A percentile compares a stretch with the other conserved stretches of the same genome.
These are phyloP conservation scores for Pleuronectes platessa DNA, from an alignment of 2,113 vertebrate genomes.

Conservation along the genomic window DNA sequence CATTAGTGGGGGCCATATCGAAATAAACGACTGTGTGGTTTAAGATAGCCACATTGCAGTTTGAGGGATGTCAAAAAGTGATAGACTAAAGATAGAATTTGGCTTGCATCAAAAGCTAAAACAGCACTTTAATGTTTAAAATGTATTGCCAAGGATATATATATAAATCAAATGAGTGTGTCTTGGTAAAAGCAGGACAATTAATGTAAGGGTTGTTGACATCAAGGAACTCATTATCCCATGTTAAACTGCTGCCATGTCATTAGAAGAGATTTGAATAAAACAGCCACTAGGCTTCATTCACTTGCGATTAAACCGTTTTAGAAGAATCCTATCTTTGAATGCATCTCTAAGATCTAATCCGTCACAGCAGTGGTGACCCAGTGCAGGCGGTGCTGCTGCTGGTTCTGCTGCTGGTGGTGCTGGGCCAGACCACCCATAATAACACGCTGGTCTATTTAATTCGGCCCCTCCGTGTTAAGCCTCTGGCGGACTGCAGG, in stretches of 20 bases:
- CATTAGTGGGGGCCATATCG: too few species aligned
- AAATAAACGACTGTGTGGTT: not conserved
- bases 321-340: too few species aligned
- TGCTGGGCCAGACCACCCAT: slow-evolving; percentile 25
- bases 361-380: not conserved
- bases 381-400: slow-evolving; percentile 15
- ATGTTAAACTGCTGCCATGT: not conserved
- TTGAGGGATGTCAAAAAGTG: too few species aligned
- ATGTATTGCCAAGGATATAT: too few species aligned
- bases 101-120: too few species aligned
- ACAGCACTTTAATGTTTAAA: too few species aligned
- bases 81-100: too few species aligned
- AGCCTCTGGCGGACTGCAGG: slow-evolving; percentile 36
- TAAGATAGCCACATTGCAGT: not conserved
- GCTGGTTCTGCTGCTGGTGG: not conserved
- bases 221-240: not conserved
- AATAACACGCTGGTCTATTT: slow-evolving; percentile 48
- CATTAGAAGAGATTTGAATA: too few species aligned
- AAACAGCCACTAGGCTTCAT: too few species aligned
- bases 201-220: not conserved
- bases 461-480: slow-evolving; percentile 50
- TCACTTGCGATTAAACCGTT: too few species aligned
- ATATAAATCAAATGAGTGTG: not conserved
- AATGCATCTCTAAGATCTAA: too few species aligned
- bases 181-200: not conserved